phyloP scores from a whole-genome alignment of 2,113 vertebrate genomes.

The Jaculus jaculus region DNA sequence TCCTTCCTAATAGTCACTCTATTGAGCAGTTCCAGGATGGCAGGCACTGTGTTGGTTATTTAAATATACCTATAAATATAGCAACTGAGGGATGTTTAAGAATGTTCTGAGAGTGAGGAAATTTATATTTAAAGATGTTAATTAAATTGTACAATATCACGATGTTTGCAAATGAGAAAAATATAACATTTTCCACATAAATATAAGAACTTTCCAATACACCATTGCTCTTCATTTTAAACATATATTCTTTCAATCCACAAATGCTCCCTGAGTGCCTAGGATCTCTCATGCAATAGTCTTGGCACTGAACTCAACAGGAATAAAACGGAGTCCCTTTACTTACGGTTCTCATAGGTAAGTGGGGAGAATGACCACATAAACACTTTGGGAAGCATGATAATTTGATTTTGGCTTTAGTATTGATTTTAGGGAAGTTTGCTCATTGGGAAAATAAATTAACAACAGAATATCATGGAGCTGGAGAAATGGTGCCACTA shows the following conservation, averaged over 20 bases:
- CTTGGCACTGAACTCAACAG: not conserved
- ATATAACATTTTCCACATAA: not conserved
- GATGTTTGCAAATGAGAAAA: not conserved
- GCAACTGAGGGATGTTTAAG: not conserved
- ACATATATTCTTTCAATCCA: not conserved
- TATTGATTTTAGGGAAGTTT: not conserved
- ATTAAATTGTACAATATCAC: not conserved
- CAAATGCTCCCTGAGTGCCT: not conserved
- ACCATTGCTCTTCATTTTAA: not conserved
- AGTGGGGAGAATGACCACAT: not conserved
- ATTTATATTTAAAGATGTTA: not conserved
- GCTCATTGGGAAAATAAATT: conserved; percentile 21
- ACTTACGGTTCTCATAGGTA: not conserved
- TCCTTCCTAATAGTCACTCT: not conserved
- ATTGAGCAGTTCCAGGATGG: not conserved
- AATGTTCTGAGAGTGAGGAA: not conserved
- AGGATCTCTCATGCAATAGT: not conserved
- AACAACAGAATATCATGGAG: not conserved
- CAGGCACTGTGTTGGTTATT: not conserved
- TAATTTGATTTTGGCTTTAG: not conserved
- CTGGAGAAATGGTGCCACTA: not conserved
- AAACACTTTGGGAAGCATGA: not conserved
- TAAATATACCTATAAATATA: not conserved
- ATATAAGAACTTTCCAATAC: not conserved
- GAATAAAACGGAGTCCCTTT: not conserved